Conservation (phyloP, 1,140 invertebrate genomes). For the Drosophila biarmipes region DNA sequence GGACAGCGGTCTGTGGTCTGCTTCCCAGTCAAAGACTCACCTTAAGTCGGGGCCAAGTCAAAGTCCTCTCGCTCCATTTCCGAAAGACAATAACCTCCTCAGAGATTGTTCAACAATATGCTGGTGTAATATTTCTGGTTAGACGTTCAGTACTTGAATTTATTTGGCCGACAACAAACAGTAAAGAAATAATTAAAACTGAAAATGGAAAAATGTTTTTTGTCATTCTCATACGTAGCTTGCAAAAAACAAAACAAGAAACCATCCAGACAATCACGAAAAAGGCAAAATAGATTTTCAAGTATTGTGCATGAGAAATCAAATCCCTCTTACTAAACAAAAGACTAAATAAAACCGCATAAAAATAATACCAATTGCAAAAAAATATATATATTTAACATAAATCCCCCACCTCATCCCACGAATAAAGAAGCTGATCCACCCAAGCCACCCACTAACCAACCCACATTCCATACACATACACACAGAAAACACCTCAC, state of each 20-base stretch:
- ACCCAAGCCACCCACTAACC: conserved; percentile 2
- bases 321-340: conserved; percentile 79
- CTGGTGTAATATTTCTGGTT: conserved; percentile 85
- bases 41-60: not conserved
- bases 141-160: conserved; percentile 84
- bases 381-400: conserved; percentile 23
- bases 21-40: conserved; percentile 21
- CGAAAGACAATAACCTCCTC: conserved; percentile 76
- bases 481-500: conserved; percentile 26
- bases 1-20: conserved; percentile 41
- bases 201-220: conserved; percentile 54
- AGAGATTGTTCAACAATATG: conserved; percentile 83
- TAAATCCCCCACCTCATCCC: conserved; percentile 38
- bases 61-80: conserved; percentile 54
- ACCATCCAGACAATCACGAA: conserved; percentile 44
- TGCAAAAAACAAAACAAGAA: conserved; percentile 53
- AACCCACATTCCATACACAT: conserved; percentile 30
- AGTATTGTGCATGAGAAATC: conserved; percentile 84
- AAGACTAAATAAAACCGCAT: conserved; percentile 67
- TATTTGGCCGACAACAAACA: conserved; percentile 72
- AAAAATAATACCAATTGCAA: conserved; percentile 66
- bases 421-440: conserved; percentile 8
- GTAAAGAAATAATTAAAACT: conserved; percentile 33
- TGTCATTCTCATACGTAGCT: conserved; percentile 60
- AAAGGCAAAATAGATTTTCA: conserved; percentile 84